Evolutionary conservation across 2,888 invertebrate genomes (phyloP).

Genomic region (Drosophila kanekoi): DNA sequence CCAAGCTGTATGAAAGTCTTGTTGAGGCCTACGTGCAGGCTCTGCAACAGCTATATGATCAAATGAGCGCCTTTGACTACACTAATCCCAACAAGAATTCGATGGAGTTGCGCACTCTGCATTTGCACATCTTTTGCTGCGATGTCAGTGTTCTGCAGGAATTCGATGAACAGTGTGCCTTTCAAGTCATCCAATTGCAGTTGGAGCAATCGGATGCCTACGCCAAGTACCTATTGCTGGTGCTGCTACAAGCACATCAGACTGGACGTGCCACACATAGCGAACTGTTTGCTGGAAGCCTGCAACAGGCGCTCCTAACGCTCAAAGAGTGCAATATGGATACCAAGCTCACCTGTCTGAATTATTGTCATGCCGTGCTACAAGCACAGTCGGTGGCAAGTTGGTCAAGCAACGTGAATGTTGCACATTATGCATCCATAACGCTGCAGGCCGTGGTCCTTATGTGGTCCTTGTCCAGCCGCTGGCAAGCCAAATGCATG

Average conservation of each 20-base stretch:
- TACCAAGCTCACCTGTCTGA: conserved; percentile 72
- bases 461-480: conserved; percentile 68
- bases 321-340: conserved; percentile 73
- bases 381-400: conserved; percentile 32
- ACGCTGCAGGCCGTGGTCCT: conserved; percentile 60
- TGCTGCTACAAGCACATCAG: conserved; percentile 69
- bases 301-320: conserved; percentile 62
- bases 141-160: conserved; percentile 62
- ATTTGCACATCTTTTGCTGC: conserved; percentile 59
- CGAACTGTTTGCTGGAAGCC: conserved; percentile 60
- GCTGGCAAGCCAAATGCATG: conserved; percentile 72
- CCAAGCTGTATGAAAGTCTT: conserved; percentile 73
- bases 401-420: conserved; percentile 30
- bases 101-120: conserved; percentile 4
- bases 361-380: conserved; percentile 70
- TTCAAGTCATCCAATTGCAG: conserved; percentile 59
- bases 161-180: conserved; percentile 66
- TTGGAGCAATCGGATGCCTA: conserved; percentile 59
- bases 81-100: conserved; percentile 14
- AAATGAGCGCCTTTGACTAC: conserved; percentile 47
- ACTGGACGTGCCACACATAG: conserved; percentile 73
- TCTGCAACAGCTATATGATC: conserved; percentile 61
- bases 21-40: conserved; percentile 70
- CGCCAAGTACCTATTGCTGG: conserved; percentile 64
- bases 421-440: conserved; percentile 51